Percentiles rank a stretch among this genome's conserved stretches.
phyloP scores from a whole-genome alignment of 92 coral and sea anemone species.

The Paramuricea clavata region DNA sequence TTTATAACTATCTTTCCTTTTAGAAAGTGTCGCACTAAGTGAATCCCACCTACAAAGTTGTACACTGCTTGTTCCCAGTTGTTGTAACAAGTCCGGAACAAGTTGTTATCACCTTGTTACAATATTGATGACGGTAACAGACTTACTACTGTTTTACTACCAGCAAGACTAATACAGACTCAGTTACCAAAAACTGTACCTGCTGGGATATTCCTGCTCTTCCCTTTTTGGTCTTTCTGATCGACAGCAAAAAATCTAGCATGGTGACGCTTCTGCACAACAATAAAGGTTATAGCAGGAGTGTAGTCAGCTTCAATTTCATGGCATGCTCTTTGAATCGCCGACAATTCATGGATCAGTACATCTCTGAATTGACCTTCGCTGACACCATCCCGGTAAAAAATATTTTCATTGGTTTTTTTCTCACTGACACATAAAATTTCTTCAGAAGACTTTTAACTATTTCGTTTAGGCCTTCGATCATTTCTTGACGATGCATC shows the following conservation, averaged over 20 bases:
- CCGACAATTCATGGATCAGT: conserved; percentile 39
- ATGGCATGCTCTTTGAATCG: conserved; percentile 48
- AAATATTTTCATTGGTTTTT: conserved; percentile 66
- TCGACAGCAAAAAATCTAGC: conserved; percentile 36
- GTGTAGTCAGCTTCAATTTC: background rate
- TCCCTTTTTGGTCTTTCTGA: conserved; percentile 34
- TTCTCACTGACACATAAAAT: conserved; percentile 30
- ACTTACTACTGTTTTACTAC: too few species aligned
- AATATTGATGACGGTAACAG: too few species aligned
- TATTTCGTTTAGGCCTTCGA: conserved; percentile 71
- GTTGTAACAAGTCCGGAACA: too few species aligned
- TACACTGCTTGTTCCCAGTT: too few species aligned
- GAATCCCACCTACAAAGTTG: too few species aligned
- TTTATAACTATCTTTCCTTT: too few species aligned
- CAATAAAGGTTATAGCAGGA: conserved; percentile 58
- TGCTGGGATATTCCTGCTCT: conserved; percentile 40
- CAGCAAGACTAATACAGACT: too few species aligned
- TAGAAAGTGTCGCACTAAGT: too few species aligned
- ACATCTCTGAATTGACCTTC: conserved; percentile 66
- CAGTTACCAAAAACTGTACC: too few species aligned
- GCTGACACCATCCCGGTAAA: conserved; percentile 80
- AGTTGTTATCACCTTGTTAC: too few species aligned
- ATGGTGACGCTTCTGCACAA: conserved; percentile 62
- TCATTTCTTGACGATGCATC: conserved; percentile 80
- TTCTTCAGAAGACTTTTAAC: conserved; percentile 70